A percentile compares a stretch with the other conserved stretches of the same genome.
Evolutionary conservation across 2,113 vertebrate genomes (phyloP).

Genomic region (Aythya baeri): DNA sequence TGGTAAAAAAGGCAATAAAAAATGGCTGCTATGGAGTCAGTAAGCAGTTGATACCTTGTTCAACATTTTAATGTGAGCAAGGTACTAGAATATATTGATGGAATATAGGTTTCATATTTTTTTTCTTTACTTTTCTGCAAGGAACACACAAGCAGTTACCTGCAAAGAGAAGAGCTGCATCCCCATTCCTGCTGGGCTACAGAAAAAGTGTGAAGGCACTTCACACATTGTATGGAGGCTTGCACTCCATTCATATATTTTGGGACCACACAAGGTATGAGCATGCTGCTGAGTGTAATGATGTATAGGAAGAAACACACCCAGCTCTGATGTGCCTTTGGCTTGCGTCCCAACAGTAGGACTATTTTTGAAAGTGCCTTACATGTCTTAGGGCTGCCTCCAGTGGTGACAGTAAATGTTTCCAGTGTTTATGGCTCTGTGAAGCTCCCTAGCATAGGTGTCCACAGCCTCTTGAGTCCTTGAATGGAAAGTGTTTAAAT

Average conservation of each 20-base stretch:
- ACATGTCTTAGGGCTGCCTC: neutral
- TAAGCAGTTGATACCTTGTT: neutral
- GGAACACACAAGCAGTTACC: neutral
- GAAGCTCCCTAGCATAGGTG: neutral
- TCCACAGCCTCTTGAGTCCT: neutral
- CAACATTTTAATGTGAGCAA: neutral
- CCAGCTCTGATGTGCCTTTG: neutral
- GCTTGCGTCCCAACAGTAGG: neutral
- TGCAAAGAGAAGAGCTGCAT: neutral
- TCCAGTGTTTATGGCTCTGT: neutral
- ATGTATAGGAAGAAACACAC: neutral
- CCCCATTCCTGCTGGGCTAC: neutral
- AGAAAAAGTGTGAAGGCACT: neutral
- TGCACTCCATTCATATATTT: neutral
- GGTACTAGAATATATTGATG: neutral
- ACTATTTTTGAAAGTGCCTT: neutral
- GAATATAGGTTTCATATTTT: neutral
- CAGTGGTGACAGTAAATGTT: neutral
- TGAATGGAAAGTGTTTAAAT: neutral
- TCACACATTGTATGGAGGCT: neutral
- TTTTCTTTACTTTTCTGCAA: neutral
- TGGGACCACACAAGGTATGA: neutral
- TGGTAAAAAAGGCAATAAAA: neutral
- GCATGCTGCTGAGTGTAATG: neutral
- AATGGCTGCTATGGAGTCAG: neutral